Evolutionary conservation across 2,888 invertebrate species (phyloP), one percentile per base, ranked within the genome.

Genomic region (Chymomyza fuscimana): DNA sequence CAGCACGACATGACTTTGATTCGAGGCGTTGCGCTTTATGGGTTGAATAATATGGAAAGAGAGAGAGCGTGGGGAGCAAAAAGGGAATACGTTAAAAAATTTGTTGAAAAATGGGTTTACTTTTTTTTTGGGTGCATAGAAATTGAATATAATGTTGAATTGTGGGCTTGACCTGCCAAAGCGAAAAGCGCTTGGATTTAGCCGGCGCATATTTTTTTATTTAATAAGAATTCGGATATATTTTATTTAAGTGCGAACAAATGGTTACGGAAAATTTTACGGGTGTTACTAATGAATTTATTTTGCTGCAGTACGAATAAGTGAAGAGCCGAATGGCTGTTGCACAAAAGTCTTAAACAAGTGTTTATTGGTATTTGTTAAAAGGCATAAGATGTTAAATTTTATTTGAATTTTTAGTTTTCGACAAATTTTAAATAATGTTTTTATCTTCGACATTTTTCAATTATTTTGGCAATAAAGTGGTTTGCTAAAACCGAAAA

Each of bases 1-100:
- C 78, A 92, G 89, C 72, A 91, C 90, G 82, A 92, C 91, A 86
- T 92, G 92, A 80, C 92, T 92, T 84, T 91, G 91, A 89, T 92
- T 92, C 82, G 92, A 92, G 54, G 91, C 90, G 88, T 90, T 91
- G 72, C 90, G 88, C 92, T 92, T 78, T 65, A 77, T 72, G 10
- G 22, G 60, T 50, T 32, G 19, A 22, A 46, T 56, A 58, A 65
- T 10, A 63, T 16, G 64, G 12, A 74, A 65, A 64, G 51, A 64
- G 61, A 69, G 64, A 65, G 68, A 67, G 9, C 15, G 16, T 2
- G 9, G 54, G 4, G 7, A 32, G 32, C 32, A 32, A 69, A 72
- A 60, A 66, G 63, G 70, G 73, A 59, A 76, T 74, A 72, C 40
- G 40, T 46, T 46, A 81, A 80, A 76, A 87, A 80, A 86, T 82